Percentiles rank a stretch among this genome's conserved stretches.
Conservation (phyloP, 2,113 vertebrate species). For the Crotalus tigris region DNA sequence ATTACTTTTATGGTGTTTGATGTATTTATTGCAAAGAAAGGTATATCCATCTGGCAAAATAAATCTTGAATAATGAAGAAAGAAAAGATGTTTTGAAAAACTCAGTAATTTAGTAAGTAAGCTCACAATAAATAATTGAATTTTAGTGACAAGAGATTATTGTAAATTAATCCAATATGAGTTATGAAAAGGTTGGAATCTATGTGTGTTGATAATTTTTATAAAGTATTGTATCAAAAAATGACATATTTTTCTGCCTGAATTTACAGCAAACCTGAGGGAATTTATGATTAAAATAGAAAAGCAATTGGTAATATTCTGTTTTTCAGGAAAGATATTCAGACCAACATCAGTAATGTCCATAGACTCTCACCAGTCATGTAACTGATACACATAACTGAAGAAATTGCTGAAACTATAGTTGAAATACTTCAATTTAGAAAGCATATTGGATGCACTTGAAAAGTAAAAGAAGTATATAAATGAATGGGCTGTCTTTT, state of each 20-base stretch:
- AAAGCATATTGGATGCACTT: constrained; percentile 19
- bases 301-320: constrained; percentile 44
- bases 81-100: neutral
- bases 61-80: neutral
- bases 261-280: neutral
- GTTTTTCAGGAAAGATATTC: constrained; percentile 17
- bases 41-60: neutral
- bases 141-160: neutral
- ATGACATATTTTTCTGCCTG: neutral
- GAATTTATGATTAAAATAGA: constrained; percentile 49
- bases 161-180: neutral
- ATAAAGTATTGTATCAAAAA: neutral
- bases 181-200: no score
- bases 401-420: constrained; percentile 47
- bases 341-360: constrained; percentile 47
- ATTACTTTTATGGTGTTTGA: neutral
- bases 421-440: constrained; percentile 59
- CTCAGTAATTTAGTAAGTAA: neutral
- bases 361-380: constrained; percentile 57
- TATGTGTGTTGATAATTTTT: neutral
- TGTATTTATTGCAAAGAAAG: neutral
- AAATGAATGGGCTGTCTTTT: neutral
- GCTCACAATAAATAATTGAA: neutral
- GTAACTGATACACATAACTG: neutral
- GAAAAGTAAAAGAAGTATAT: neutral